Conservation (phyloP, 2,113 vertebrate genomes). For the Coptodon bakossiorum region DNA sequence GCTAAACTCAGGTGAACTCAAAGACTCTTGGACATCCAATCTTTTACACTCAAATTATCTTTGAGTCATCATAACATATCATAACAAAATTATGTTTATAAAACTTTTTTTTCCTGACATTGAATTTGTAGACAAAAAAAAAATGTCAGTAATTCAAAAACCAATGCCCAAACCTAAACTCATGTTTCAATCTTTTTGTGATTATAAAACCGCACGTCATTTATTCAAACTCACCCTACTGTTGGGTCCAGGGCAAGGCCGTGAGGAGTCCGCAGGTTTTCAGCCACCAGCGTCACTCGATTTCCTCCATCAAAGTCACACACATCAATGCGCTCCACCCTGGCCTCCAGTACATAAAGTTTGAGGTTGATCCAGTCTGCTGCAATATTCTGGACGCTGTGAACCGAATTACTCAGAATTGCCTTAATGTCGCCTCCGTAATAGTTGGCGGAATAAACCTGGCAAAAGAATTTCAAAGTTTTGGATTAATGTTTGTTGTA, state of each 20-base stretch:
- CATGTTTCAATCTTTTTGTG: not conserved
- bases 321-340: constrained; percentile 66
- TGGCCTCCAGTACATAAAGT: constrained; percentile 67
- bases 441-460: constrained; percentile 67
- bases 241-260: constrained; percentile 70
- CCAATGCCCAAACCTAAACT: not conserved
- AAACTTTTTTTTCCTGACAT: not conserved
- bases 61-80: not conserved
- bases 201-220: not conserved
- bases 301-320: constrained; percentile 64
- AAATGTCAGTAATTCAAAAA: not conserved
- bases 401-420: constrained; percentile 52
- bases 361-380: constrained; percentile 75
- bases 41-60: not conserved
- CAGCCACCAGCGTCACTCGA: constrained; percentile 68
- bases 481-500: not conserved
- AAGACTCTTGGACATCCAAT: not conserved
- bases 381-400: constrained; percentile 65
- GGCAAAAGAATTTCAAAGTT: not conserved
- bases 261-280: constrained; percentile 65
- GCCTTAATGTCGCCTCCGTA: constrained; percentile 58
- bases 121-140: not conserved
- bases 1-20: not conserved
- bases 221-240: constrained; percentile 56
- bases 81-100: not conserved